These are phyloP conservation scores for Melinaea marsaeus DNA, from an alignment of 2,888 invertebrate genomes.

Conservation along the genomic window DNA sequence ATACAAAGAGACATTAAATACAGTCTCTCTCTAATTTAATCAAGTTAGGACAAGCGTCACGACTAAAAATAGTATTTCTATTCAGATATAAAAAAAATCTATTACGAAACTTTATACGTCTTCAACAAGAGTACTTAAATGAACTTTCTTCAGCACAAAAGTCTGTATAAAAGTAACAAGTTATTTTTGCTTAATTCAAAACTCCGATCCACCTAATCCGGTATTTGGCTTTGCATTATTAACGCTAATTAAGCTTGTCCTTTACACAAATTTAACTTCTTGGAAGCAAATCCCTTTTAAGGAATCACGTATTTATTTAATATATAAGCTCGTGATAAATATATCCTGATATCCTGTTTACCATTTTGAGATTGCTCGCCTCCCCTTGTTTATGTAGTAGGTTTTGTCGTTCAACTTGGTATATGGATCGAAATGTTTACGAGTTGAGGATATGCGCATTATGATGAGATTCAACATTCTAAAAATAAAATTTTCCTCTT, in stretches of 20 bases:
- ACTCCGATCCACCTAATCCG: not conserved
- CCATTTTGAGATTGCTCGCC: constrained; percentile 42
- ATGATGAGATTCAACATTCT: constrained; percentile 35
- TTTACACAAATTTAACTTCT: not conserved
- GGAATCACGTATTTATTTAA: not conserved
- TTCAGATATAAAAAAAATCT: no score
- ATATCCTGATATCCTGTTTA: constrained; percentile 35
- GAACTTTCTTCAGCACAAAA: no score
- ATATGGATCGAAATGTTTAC: constrained; percentile 40
- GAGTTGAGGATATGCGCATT: constrained; percentile 36
- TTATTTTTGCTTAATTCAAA: not conserved
- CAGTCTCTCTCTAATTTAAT: no score
- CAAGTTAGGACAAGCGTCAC: no score
- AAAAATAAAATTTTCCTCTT: constrained; percentile 9
- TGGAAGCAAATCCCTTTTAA: not conserved
- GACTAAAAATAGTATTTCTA: no score
- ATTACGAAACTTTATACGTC: no score
- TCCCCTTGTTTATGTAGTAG: constrained; percentile 37
- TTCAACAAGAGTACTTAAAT: no score
- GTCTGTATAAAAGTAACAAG: not conserved
- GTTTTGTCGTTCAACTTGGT: constrained; percentile 40
- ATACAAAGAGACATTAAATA: no score
- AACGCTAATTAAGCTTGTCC: constrained; percentile 1
- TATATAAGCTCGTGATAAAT: constrained; percentile 1
- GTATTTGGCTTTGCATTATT: not conserved